These are phyloP conservation scores for Semaprochilodus insignis DNA, from an alignment of 2,797 vertebrate genomes.

Conservation along the genomic window DNA sequence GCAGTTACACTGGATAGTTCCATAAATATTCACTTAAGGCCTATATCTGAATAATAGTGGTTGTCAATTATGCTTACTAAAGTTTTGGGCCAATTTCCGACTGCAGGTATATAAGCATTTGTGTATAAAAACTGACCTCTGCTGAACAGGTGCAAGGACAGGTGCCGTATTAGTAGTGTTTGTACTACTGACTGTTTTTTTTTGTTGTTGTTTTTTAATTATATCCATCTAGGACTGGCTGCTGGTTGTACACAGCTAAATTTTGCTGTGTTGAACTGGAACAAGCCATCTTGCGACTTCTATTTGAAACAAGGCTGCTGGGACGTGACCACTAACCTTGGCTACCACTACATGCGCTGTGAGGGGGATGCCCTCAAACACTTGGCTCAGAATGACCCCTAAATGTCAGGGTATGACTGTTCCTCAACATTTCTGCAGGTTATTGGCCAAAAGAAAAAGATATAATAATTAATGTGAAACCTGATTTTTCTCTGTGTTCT, in stretches of 20 bases:
- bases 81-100: too few species aligned
- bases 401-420: slow-evolving; percentile 48
- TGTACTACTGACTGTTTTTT: background rate
- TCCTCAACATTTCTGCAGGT: background rate
- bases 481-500: background rate
- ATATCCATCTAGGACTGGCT: slow-evolving; percentile 75
- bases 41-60: too few species aligned
- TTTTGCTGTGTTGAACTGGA: slow-evolving; percentile 81
- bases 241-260: slow-evolving; percentile 81
- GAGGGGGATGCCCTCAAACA: slow-evolving; percentile 70
- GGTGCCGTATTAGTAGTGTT: too few species aligned
- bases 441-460: background rate
- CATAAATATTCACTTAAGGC: too few species aligned
- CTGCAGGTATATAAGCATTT: too few species aligned
- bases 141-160: too few species aligned
- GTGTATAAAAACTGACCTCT: too few species aligned
- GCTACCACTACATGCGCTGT: slow-evolving; percentile 81
- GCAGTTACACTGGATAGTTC: too few species aligned
- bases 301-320: slow-evolving; percentile 78
- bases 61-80: too few species aligned
- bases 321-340: slow-evolving; percentile 73
- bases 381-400: slow-evolving; percentile 70
- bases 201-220: too few species aligned
- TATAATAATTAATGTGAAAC: background rate
- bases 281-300: slow-evolving; percentile 81